Base-by-base conservation (phyloP, 2,888 invertebrate species). In the Elegia similella region DNA sequence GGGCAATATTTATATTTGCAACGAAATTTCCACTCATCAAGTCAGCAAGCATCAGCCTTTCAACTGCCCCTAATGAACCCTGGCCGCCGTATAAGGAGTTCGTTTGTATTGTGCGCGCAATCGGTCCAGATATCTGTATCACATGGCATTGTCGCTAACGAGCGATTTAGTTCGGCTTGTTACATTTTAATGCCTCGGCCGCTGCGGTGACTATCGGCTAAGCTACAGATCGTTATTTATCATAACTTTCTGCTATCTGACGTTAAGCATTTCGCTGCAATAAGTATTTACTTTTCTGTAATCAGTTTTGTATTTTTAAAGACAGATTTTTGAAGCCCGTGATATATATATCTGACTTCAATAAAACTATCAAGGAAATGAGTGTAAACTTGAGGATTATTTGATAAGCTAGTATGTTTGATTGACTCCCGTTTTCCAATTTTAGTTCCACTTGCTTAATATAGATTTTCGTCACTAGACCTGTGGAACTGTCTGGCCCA, bases 61-160 rank as follows among this genome's bases (percentile, higher is more conserved):
- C 58, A 65, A 67, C 68, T 65, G 70, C 56, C 44, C 69, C 67
- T 83, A 84, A 84, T 84, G 82, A 82, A 80, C 75, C 64, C 64
- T 65, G 67, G 62, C 54, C 30, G 59, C 86, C 84, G 67, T 86
- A 83, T 78, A 86, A 69, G 85, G 85, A 62, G 67, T 78, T 82
- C 77, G 82, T 82, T 84, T 81, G 81, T 75, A 73, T 72, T 73
- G 76, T 73, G 71, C 67, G 67, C 69, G 76, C 78, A 81, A 85
- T 84, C 84, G 78, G 72, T 62, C 62, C 59, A 64, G 76, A 83
- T 85, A 84, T 84, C 82, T 80, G 77, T 81, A 83, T 83, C 81
- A 23, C 23, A 82, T 80, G 76, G 75, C 73, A 78, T 80, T 82
- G 80, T 78, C 73, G 73, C 80, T 84, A 84, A 83, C 83, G 82